Percentiles rank a stretch among this genome's conserved stretches.
These are phyloP conservation scores for Hetaerina titia DNA, from an alignment of 2,888 invertebrate genomes.

Conservation along the genomic window DNA sequence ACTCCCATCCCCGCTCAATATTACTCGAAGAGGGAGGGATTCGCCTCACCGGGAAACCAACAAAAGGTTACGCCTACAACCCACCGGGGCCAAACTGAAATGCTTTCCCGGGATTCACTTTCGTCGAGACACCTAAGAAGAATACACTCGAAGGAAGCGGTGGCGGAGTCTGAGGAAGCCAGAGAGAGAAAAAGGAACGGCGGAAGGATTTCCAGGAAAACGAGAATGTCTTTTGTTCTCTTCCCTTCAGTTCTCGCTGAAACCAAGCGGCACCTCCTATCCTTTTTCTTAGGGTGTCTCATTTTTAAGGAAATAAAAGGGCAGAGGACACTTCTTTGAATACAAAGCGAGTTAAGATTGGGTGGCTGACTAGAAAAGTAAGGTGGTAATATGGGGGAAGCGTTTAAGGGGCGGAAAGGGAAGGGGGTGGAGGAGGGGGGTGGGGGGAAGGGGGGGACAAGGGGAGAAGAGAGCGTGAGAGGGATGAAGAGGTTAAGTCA, in stretches of 20 bases:
- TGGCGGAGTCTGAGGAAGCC: background rate
- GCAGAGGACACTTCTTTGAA: background rate
- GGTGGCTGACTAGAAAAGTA: background rate
- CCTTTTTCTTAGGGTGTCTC: background rate
- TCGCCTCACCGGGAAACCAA: no score
- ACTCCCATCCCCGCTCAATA: no score
- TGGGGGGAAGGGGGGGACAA: background rate
- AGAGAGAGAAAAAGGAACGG: background rate
- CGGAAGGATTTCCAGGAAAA: background rate
- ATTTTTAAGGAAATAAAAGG: background rate
- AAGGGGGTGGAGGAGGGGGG: background rate
- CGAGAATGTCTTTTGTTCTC: background rate
- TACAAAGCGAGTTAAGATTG: background rate
- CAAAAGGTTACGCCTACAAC: no score
- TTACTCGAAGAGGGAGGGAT: no score
- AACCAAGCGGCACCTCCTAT: background rate
- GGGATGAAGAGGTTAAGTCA: background rate
- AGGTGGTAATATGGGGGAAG: background rate
- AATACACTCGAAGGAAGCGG: background rate
- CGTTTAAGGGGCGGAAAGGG: background rate
- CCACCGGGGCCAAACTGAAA: no score
- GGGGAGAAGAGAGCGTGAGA: background rate
- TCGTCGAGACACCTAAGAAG: background rate
- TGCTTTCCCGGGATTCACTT: background rate
- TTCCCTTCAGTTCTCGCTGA: background rate